Base-by-base conservation (phyloP, 2,797 vertebrate species). In the Etheostoma perlongum region DNA sequence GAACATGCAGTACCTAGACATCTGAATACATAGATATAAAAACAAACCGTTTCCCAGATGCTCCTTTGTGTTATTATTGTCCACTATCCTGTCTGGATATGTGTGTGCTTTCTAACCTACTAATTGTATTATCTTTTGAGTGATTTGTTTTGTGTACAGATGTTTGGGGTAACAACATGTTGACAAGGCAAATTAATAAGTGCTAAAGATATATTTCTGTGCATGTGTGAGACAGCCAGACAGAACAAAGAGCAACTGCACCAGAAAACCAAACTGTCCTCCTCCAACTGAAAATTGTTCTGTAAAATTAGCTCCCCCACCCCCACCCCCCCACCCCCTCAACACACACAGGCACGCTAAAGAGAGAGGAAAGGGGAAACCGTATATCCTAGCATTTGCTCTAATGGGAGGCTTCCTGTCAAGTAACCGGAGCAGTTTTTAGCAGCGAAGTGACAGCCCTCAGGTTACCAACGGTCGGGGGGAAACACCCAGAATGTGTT, bases 341-440 rank as follows among this genome's bases (percentile, higher is more conserved):
- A 40, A 67, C 76, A 67, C 59, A 78, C 57, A 79, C 81, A 80
- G 21, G 54, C 64, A 65, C 16, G 11, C 83, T 83, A 81, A 78
- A 83, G 65, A 81, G 76, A 59, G 83, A 79, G 60, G 83, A 84
- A 79, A 81, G 84, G 85, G 86, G 78, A 86, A 89, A 92, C 88
- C 57, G 5, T 88, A 93, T 91, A 91, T 72, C 75, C 83, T 74
- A 88, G 85, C 92, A 93, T 92, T 91, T 91, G 89, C 89, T 91
- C 92, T 93, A 93, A 94, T 93, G 87, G 91, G 89, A 94, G 92
- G 88, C 92, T 93, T 94, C 92, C 93, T 93, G 92, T 89, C 87
- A 57, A 21, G 92, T 90, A 93, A 93, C 89, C 62, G 0, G 87
- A 92, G 91, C 75, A 83, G 92, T 91, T 93, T 89, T 91, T 91